These are phyloP conservation scores for Drosophila grimshawi DNA, from an alignment of 1,140 invertebrate genomes.

Conservation along the genomic window DNA sequence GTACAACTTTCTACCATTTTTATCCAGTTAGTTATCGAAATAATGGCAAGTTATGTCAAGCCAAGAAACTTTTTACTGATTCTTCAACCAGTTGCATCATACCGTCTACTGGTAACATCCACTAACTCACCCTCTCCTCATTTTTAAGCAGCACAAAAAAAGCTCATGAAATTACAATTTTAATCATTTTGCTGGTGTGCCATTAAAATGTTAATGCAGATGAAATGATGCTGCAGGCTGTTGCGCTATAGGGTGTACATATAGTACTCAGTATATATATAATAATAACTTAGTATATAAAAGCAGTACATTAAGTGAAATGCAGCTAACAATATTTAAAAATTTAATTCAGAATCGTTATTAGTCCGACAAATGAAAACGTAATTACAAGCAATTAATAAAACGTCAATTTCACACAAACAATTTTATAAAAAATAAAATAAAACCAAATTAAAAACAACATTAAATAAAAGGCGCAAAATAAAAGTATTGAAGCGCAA, in stretches of 20 bases:
- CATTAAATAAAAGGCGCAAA: conserved; percentile 13
- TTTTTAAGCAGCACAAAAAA: conserved; percentile 13
- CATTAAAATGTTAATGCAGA: conserved; percentile 65
- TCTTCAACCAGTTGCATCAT: not conserved
- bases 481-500: conserved; percentile 28
- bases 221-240: conserved; percentile 44
- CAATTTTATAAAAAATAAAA: conserved; percentile 3
- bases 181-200: conserved; percentile 38
- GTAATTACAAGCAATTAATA: conserved; percentile 71
- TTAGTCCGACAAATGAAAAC: conserved; percentile 62
- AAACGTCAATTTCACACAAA: conserved; percentile 68
- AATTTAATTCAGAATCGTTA: conserved; percentile 22
- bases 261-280: not conserved
- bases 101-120: not conserved
- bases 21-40: no score
- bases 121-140: not conserved
- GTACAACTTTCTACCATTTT: no score
- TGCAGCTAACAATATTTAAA: not conserved
- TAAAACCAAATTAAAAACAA: conserved; percentile 12
- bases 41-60: no score
- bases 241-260: conserved; percentile 29
- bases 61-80: no score
- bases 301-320: not conserved
- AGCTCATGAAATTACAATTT: conserved; percentile 49
- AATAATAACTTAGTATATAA: not conserved